Evolutionary conservation across 2,888 invertebrate genomes (phyloP).

Genomic region (Drosophila buzzatii): DNA sequence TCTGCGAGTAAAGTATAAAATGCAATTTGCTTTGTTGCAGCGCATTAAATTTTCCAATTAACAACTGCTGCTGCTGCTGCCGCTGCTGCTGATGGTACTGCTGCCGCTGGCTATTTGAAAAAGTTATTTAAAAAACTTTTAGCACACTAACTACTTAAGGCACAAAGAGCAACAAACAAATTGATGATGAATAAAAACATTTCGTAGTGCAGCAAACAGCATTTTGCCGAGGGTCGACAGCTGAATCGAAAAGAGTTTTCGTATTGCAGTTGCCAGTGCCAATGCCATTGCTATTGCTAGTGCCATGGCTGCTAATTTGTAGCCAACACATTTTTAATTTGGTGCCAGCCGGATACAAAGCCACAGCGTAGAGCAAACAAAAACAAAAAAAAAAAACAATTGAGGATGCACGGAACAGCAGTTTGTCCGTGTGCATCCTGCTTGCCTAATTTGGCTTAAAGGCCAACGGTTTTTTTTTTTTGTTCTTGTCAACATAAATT

Average conservation of each 20-base stretch:
- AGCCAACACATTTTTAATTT: slow-evolving; percentile 64
- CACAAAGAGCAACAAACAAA: slow-evolving; percentile 50
- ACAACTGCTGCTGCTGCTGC: background rate
- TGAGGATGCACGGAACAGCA: slow-evolving; percentile 23
- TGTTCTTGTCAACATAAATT: background rate
- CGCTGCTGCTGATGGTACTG: background rate
- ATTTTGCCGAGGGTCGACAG: slow-evolving; percentile 15
- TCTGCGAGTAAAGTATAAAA: background rate
- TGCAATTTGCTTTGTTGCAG: slow-evolving; percentile 9
- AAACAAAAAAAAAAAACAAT: background rate
- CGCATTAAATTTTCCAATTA: slow-evolving; percentile 24
- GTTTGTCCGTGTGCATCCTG: slow-evolving; percentile 12
- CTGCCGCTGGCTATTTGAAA: slow-evolving; percentile 5
- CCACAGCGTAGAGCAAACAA: slow-evolving; percentile 11
- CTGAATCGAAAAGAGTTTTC: slow-evolving; percentile 1
- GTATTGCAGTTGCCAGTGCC: slow-evolving; percentile 36
- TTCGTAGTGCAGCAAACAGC: slow-evolving; percentile 37
- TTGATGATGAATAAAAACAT: slow-evolving; percentile 72
- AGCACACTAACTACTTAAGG: slow-evolving; percentile 18
- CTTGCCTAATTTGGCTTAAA: slow-evolving; percentile 25
- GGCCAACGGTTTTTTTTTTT: background rate
- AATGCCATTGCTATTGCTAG: slow-evolving; percentile 4
- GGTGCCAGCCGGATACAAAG: slow-evolving; percentile 22
- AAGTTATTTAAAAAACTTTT: slow-evolving; percentile 35
- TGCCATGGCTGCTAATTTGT: slow-evolving; percentile 64